A percentile compares a stretch with the other conserved stretches of the same genome.
Conservation (phyloP, 2,797 vertebrate genomes). For the Anniella stebbinsi region DNA sequence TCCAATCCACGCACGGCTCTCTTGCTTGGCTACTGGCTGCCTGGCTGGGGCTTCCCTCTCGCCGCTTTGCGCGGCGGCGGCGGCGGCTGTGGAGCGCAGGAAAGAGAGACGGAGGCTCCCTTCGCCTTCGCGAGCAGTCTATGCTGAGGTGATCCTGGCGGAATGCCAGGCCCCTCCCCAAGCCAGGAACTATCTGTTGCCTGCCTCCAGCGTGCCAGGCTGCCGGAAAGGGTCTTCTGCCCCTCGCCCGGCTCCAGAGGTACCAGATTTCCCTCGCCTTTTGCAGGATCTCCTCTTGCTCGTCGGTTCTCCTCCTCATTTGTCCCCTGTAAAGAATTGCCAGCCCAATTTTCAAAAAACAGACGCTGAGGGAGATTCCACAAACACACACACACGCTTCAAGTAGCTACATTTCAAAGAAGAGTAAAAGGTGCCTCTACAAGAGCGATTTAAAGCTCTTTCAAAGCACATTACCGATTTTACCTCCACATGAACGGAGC, state of each 20-base stretch:
- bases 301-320: not conserved
- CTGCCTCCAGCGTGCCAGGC: not conserved
- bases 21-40: not conserved
- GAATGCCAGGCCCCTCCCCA: slow-evolving; percentile 23
- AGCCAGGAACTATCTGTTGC: slow-evolving; percentile 5
- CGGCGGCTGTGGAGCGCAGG: not conserved
- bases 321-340: not conserved
- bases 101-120: slow-evolving; percentile 5
- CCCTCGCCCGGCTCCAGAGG: not conserved
- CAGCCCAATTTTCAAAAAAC: not conserved
- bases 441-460: too few species aligned
- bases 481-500: too few species aligned
- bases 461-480: too few species aligned
- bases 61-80: not conserved
- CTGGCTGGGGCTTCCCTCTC: not conserved
- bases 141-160: slow-evolving; percentile 41
- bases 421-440: too few species aligned
- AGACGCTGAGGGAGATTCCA: not conserved
- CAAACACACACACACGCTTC: too few species aligned
- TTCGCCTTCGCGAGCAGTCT: not conserved
- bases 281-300: not conserved
- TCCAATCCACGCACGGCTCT: not conserved
- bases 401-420: too few species aligned
- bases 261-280: not conserved
- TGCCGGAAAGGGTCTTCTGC: not conserved